Conservation (phyloP, 2,113 vertebrate genomes). For the Calyptomena viridis region DNA sequence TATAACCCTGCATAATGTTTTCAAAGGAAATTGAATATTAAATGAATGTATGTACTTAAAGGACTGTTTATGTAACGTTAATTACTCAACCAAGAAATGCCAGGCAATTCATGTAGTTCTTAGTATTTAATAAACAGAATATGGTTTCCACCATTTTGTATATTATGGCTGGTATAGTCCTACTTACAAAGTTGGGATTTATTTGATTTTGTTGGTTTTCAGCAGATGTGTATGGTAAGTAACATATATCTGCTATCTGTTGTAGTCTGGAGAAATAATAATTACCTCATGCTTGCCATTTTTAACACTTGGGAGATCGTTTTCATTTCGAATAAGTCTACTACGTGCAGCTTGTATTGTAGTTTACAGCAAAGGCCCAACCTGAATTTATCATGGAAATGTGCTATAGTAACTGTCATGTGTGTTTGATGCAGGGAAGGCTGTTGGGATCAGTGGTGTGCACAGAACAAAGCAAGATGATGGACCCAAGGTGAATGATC, state of each 20-base stretch:
- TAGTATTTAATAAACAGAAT: constrained; percentile 48
- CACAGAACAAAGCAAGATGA: constrained; percentile 46
- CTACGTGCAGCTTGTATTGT: background rate
- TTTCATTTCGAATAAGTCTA: background rate
- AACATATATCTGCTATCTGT: constrained; percentile 7
- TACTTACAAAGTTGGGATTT: constrained; percentile 44
- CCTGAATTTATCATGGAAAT: background rate
- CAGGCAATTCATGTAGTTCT: constrained; percentile 44
- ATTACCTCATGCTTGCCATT: background rate
- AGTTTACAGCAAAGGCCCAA: background rate
- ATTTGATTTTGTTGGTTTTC: constrained; percentile 50
- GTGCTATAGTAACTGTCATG: background rate
- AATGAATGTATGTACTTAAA: constrained; percentile 41
- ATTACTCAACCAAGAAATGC: constrained; percentile 21
- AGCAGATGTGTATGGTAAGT: constrained; percentile 39
- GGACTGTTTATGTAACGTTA: constrained; percentile 41
- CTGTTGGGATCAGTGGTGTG: background rate
- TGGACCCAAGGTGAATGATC: constrained; percentile 35
- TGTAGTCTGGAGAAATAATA: background rate
- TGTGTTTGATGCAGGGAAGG: constrained; percentile 36
- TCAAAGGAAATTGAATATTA: constrained; percentile 54
- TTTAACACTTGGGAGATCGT: background rate
- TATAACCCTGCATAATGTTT: constrained; percentile 6
- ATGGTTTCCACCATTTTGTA: constrained; percentile 58
- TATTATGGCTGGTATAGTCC: constrained; percentile 25